Conservation (phyloP, 2,113 vertebrate genomes). For the Rhadina sibilatrix region DNA sequence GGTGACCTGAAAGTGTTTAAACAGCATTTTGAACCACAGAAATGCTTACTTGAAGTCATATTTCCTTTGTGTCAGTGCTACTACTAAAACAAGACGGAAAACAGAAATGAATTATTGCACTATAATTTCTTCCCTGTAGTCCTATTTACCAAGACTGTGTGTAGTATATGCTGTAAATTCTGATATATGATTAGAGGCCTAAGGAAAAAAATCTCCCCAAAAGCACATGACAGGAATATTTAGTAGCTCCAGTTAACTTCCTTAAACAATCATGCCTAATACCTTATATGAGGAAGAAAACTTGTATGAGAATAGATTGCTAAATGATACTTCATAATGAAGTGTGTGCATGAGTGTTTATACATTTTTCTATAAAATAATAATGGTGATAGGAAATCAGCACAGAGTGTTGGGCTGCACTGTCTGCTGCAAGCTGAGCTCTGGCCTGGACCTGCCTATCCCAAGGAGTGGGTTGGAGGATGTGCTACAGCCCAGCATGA, state of each 20-base stretch:
- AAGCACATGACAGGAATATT: not conserved
- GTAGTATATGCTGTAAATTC: not conserved
- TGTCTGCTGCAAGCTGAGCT: not conserved
- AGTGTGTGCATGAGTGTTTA: not conserved
- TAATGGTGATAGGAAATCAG: not conserved
- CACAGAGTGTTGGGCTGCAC: fast-evolving
- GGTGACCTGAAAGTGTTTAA: not conserved
- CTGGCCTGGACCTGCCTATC: not conserved
- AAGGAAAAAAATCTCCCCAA: not conserved
- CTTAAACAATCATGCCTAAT: not conserved
- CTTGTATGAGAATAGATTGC: not conserved
- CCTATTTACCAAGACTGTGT: not conserved
- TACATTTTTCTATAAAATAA: not conserved
- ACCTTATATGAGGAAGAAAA: not conserved
- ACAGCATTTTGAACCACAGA: not conserved
- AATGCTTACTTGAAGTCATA: not conserved
- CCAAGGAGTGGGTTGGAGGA: not conserved
- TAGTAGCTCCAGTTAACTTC: not conserved
- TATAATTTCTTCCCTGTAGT: not conserved
- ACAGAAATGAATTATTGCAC: not conserved
- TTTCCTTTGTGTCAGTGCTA: not conserved
- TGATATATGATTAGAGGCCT: not conserved
- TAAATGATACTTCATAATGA: not conserved
- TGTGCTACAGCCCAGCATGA: fast-evolving
- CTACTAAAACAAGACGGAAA: not conserved